Base-by-base conservation (phyloP, 2,797 vertebrate genomes). In the Chaetophractus vellerosus region DNA sequence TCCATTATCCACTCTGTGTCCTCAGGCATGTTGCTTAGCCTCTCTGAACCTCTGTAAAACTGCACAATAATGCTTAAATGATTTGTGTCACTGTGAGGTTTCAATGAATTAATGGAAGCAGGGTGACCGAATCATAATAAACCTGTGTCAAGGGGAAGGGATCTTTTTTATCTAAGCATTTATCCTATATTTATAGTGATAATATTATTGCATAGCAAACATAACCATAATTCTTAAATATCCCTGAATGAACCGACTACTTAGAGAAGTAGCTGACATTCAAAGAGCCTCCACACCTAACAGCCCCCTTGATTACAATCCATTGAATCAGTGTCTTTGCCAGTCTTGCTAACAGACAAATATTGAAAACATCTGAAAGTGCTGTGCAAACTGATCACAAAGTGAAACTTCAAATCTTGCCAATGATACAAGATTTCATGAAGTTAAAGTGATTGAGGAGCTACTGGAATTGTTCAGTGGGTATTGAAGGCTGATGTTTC, bases 261-360 rank as follows among this genome's bases (percentile, higher is more conserved):
- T 45, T 5, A 31, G 52, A 81, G 55, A 76, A 52, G 33, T 0
- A 24, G 23, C 52, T 8, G 26, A 31, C 12, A 5, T 19, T 41
- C 14, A 26, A 10, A 4, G 1, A 61, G 23, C 59, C 21, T 19
- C 16, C 2, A 18, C 50, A 9, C 6, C 28, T 24, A 2, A 5
- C 23, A 4, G 63, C 19, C 45, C 41, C 45, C 50, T 3, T 6
- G 12, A 50, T 0, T 26, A 10, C 1, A 45, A 19, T 18, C 8
- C 5, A 0, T 0, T 31, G 26, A 38, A 50, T 57, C 50, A 1
- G 6, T 8, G 14, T 52, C 75, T 4, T 6, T 5, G 0, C 16
- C 19, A 0, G 61, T 48, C 31, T 76, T 12, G 6, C 11, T 21
- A 59, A 90, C 85, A 93, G 78, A 31, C 7, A 57, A 36, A 57